A percentile compares a stretch with the other conserved stretches of the same genome.
Conservation (phyloP, 37 sponge, comb jelly and placozoan species). For the Chondrosia reniformis region DNA sequence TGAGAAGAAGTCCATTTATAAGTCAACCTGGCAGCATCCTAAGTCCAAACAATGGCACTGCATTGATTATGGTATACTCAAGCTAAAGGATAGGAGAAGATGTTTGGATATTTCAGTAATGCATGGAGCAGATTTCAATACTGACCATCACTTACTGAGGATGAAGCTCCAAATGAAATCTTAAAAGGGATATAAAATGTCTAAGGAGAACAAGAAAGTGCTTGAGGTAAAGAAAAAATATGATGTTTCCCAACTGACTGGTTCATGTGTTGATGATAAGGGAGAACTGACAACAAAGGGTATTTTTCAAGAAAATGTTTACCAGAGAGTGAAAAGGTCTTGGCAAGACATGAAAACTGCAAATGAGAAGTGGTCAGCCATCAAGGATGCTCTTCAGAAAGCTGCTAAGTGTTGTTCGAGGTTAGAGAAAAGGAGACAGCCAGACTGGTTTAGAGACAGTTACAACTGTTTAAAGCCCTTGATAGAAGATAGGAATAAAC, state of each 20-base stretch:
- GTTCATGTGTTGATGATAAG: slow-evolving; percentile 7
- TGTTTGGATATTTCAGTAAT: slow-evolving; percentile 26
- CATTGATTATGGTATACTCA: slow-evolving; percentile 34
- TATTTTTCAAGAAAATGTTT: background rate
- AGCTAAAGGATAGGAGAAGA: slow-evolving; percentile 15
- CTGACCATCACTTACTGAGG: background rate
- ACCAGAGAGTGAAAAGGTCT: background rate
- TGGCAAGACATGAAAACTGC: background rate
- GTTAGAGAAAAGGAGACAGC: background rate
- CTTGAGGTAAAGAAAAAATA: slow-evolving; percentile 4
- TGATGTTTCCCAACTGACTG: slow-evolving; percentile 13
- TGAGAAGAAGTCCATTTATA: slow-evolving; percentile 31
- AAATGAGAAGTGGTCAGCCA: background rate
- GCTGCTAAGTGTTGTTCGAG: background rate
- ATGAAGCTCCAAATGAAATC: background rate
- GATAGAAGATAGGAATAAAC: slow-evolving; percentile 1
- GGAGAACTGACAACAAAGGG: slow-evolving; percentile 14
- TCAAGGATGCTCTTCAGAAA: background rate
- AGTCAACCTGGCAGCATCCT: slow-evolving; percentile 27
- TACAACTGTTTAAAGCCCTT: background rate
- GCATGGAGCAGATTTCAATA: slow-evolving; percentile 24
- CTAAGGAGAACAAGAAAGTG: background rate
- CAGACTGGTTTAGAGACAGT: slow-evolving; percentile 4
- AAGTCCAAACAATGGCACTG: slow-evolving; percentile 29
- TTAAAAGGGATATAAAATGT: too few species aligned